Base-by-base conservation (phyloP, 1,140 invertebrate species). In the Heliconius hewitsoni region DNA sequence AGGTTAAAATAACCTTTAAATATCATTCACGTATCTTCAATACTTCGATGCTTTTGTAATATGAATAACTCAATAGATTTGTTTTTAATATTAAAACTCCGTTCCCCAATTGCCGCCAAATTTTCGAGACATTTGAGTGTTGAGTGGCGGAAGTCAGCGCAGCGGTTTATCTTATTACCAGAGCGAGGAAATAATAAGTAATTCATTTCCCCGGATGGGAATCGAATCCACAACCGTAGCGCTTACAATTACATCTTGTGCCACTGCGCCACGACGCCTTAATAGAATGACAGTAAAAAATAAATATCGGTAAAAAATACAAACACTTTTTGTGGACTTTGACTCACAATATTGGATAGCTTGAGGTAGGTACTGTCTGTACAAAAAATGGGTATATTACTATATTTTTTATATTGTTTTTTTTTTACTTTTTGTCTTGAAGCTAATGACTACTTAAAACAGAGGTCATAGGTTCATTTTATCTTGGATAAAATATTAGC, bases 1-100 rank as follows among this genome's bases (percentile, higher is more conserved):
- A 66, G 27, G 27, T 27, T 66, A 27, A 66, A 66, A 30, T 66
- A 66, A 66, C 60, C 60, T 66, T 66, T 66, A 66, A 66, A 66
- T 66, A 66, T 27, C 60, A 66, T 66, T 66, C 27, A 66, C 2
- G 11, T 66, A 4, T 66, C 23, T 27, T 66, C 11, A 60, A 27
- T 60, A 60, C 23, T 27, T 27, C 27, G 23, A 30, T 66, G 13
- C 27, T 66, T 66, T 66, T 66, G 27, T 23, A 30, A 66, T 66
- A 30, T 66, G 27, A 66, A 66, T 30, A 66, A 1, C 19, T 66
- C 9, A 5, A 66, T 66, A 52, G 16, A 52, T 52, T 52, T 52
- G 19, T 50, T 52, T 52, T 52, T 50, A 18, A 13, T 52, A 19
- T 52, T 52, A 50, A 50, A 4, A 52, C 50, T 52, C 4, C 5